Evolutionary conservation across 2,888 invertebrate genomes (phyloP), one percentile per base, ranked within the genome.

Genomic region (Parochlus steinenii): DNA sequence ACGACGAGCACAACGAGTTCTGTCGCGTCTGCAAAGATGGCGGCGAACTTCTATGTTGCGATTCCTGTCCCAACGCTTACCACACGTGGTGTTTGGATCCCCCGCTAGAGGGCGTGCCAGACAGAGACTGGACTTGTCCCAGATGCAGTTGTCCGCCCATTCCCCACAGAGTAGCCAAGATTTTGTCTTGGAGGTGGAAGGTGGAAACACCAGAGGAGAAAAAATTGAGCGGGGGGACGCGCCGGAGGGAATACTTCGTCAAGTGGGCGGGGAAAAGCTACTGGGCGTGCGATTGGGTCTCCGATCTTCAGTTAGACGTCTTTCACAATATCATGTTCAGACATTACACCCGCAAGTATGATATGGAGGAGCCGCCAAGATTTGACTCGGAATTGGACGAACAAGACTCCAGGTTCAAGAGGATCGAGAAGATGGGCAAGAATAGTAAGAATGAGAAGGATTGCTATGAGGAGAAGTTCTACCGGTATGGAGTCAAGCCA

Each of bases 41-140:
- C 1, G 95, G 95, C n/a, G 95, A 95, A 58, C 61, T 97, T 41
- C 63, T 97, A 16, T 95, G 93, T 56, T 97, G 97, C 53, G 95
- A 97, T 61, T 85, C 83, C 3, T 97, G 97, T 52, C 90, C 93
- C 2, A 85, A 86, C 4, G 90, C 95, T 0, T 97, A 93, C 60
- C 97, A 97, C 59, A 85, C 87, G 2, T 87, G 86, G 63, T 97
- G 97, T 56, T 67, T 97, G 45, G 90, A 83, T 59, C 95, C 95
- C 14, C 92, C 95, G 3, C 62, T 95, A 10, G 76, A 80, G 14
- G 85, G 83, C 41, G 82, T 95, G 41, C 95, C 95, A 0, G 89
- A 90, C 49, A 95, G 93, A 1, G 90, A 93, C 46, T 98, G 98
- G 98, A 83, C 85, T 48, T 98, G 98, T 63, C 97, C 97, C 1